Conservation (phyloP, 2,888 invertebrate genomes). For the Cephus nigrinus region DNA sequence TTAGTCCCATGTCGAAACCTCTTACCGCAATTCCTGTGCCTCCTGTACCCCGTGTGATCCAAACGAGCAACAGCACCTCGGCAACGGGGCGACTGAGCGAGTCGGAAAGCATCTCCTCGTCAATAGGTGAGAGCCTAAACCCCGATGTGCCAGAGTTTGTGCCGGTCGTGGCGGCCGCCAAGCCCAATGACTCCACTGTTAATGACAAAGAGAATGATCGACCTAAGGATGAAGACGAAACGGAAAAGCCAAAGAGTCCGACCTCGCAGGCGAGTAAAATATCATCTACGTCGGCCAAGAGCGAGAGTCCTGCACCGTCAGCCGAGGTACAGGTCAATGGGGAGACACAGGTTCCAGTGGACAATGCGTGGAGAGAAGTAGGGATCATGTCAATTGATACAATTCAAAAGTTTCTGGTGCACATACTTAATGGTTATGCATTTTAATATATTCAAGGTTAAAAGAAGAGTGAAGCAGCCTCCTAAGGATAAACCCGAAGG, state of each 20-base stretch:
- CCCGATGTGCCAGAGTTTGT: constrained; percentile 90
- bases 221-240: constrained; percentile 25
- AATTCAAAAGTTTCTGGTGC: neutral
- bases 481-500: constrained; percentile 54
- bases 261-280: constrained; percentile 6
- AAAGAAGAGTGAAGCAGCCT: constrained; percentile 63
- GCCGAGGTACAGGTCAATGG: constrained; percentile 41
- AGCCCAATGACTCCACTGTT: constrained; percentile 22
- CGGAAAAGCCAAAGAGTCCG: constrained; percentile 14
- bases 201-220: constrained; percentile 49
- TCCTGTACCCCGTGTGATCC: constrained; percentile 75
- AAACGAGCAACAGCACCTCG: constrained; percentile 44
- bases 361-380: constrained; percentile 73
- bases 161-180: constrained; percentile 66
- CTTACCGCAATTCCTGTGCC: constrained; percentile 78
- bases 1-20: constrained; percentile 72
- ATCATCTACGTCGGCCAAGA: constrained; percentile 14
- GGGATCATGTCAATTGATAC: neutral
- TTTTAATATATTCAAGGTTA: constrained; percentile 54
- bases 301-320: neutral
- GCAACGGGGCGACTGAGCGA: constrained; percentile 43
- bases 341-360: constrained; percentile 43
- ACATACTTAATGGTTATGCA: neutral
- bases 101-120: constrained; percentile 48
- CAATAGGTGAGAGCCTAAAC: constrained; percentile 75